These are phyloP conservation scores for Ara ararauna DNA, from an alignment of 2,797 vertebrate genomes.

Conservation along the genomic window DNA sequence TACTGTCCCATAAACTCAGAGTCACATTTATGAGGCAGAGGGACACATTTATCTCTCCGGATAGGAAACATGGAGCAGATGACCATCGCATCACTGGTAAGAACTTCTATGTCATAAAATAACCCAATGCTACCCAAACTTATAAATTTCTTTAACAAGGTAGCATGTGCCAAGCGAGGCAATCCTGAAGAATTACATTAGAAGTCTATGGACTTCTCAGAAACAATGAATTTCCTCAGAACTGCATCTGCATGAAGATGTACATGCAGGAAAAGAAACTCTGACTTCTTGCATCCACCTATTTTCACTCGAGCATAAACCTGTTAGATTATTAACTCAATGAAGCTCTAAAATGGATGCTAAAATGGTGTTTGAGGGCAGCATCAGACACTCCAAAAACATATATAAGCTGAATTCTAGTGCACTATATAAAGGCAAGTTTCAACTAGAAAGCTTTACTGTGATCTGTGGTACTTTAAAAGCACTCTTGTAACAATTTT, in stretches of 20 bases:
- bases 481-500: constrained; percentile 55
- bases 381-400: constrained; percentile 27
- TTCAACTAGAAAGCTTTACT: constrained; percentile 53
- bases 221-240: constrained; percentile 24
- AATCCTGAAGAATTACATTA: not conserved
- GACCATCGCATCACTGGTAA: not conserved
- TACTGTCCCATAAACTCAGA: not conserved
- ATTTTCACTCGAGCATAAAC: constrained; percentile 30
- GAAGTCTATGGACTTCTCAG: not conserved
- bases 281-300: not conserved
- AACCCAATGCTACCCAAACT: not conserved
- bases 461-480: constrained; percentile 60
- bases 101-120: constrained; percentile 28
- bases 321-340: constrained; percentile 39
- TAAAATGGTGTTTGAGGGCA: constrained; percentile 49
- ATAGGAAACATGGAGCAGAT: not conserved
- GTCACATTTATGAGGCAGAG: not conserved
- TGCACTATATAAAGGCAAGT: constrained; percentile 36
- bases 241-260: not conserved
- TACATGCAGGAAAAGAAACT: constrained; percentile 4
- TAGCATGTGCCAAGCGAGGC: not conserved
- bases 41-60: not conserved
- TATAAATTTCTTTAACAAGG: not conserved
- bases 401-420: constrained; percentile 34
- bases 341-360: constrained; percentile 43